A percentile compares a stretch with the other conserved stretches of the same genome.
Evolutionary conservation across 2,888 invertebrate species (phyloP).

Genomic region (Adelphocoris suturalis): DNA sequence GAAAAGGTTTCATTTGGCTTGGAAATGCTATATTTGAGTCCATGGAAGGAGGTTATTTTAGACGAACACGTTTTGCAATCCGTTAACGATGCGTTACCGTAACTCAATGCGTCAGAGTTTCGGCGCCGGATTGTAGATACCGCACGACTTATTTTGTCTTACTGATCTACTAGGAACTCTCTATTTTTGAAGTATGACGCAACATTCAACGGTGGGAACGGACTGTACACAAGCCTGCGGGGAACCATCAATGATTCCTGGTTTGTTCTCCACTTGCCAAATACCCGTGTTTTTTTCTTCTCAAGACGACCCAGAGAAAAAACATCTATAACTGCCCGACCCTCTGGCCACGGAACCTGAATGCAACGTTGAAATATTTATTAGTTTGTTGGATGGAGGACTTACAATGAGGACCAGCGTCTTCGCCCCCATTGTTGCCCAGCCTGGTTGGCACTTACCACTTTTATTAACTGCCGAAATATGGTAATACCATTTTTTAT

Average conservation of each 20-base stretch:
- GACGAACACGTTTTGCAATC: no score
- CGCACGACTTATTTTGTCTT: no score
- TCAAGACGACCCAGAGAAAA: constrained; percentile 55
- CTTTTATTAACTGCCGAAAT: constrained; percentile 67
- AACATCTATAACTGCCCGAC: constrained; percentile 44
- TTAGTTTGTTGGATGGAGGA: constrained; percentile 67
- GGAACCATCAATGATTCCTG: background rate
- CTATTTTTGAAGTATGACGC: no score
- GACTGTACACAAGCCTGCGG: background rate
- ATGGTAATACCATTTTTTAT: constrained; percentile 65
- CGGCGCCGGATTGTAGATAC: no score
- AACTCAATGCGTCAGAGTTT: no score
- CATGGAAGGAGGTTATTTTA: no score
- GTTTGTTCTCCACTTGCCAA: constrained; percentile 14
- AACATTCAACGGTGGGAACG: no score
- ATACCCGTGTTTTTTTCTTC: constrained; percentile 40
- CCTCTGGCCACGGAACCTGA: background rate
- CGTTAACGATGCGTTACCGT: no score
- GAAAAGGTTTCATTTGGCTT: no score
- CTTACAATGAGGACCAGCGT: constrained; percentile 65
- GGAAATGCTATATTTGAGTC: no score
- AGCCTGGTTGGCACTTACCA: constrained; percentile 53
- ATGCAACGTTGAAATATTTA: constrained; percentile 68
- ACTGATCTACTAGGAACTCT: no score
- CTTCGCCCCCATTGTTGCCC: constrained; percentile 61